A percentile compares a stretch with the other conserved stretches of the same genome.
These are phyloP conservation scores for Drosophila mimetica DNA, from an alignment of 2,888 invertebrate genomes.

Conservation along the genomic window DNA sequence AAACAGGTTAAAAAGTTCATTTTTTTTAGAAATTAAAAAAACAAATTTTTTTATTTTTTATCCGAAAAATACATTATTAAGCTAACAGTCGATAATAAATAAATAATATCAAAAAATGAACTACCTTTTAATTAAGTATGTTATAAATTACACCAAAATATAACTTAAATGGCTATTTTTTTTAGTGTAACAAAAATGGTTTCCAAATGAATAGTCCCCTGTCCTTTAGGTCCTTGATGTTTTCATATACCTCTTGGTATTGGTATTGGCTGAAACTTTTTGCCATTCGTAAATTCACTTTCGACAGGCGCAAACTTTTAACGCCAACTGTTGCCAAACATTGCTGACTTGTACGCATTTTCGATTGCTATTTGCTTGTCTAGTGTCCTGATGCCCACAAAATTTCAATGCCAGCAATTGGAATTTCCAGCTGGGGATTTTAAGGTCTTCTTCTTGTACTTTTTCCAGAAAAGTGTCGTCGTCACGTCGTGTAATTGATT, in stretches of 20 bases:
- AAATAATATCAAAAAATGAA: no score
- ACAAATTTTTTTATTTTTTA: no score
- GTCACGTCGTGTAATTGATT: slow-evolving; percentile 75
- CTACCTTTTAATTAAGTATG: no score
- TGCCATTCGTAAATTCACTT: slow-evolving; percentile 55
- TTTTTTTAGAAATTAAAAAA: no score
- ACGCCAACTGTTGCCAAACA: slow-evolving; percentile 72
- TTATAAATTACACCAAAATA: no score
- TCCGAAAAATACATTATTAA: no score
- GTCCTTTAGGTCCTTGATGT: slow-evolving; percentile 35
- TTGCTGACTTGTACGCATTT: slow-evolving; percentile 58
- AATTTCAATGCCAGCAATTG: slow-evolving; percentile 34
- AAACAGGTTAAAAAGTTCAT: no score
- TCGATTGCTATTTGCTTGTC: slow-evolving; percentile 65
- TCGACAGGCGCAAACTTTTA: slow-evolving; percentile 64
- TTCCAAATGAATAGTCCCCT: slow-evolving; percentile 55
- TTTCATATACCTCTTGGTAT: slow-evolving; percentile 22
- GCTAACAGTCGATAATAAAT: no score
- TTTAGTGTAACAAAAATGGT: slow-evolving; percentile 13
- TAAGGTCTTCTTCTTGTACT: slow-evolving; percentile 25
- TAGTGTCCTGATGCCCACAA: slow-evolving; percentile 24
- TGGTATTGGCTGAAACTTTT: slow-evolving; percentile 59
- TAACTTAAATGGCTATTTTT: no score
- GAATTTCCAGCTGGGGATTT: not conserved
- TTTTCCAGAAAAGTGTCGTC: slow-evolving; percentile 53